Conservation (phyloP, 2,888 invertebrate species). For the Clitarchus hookeri region DNA sequence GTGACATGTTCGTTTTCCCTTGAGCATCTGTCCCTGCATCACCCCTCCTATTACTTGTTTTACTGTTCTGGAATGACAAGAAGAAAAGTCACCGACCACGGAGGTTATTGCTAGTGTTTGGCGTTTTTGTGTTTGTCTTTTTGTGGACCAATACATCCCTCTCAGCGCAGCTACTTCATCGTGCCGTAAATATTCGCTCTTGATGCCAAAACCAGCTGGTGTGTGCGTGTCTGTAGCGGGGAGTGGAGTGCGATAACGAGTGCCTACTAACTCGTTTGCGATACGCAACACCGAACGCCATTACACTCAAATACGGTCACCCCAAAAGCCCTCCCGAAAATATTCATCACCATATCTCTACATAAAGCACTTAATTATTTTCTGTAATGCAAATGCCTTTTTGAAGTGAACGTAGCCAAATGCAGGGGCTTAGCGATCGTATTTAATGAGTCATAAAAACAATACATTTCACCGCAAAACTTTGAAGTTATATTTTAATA, state of each 20-base stretch:
- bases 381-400: not conserved
- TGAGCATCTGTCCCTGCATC: not conserved
- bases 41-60: slow-evolving; percentile 18
- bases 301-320: not conserved
- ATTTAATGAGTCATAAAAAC: not conserved
- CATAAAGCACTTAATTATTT: not conserved
- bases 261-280: slow-evolving; percentile 14
- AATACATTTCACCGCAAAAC: not conserved
- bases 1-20: slow-evolving; percentile 9
- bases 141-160: slow-evolving; percentile 24
- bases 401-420: not conserved
- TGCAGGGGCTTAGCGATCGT: not conserved
- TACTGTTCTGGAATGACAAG: slow-evolving; percentile 24
- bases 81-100: slow-evolving; percentile 18
- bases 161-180: slow-evolving; percentile 14
- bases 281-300: slow-evolving; percentile 6
- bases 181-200: slow-evolving; percentile 22
- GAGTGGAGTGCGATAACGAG: slow-evolving; percentile 9
- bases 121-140: slow-evolving; percentile 20
- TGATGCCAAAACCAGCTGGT: slow-evolving; percentile 18
- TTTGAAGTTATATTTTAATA: too few relatives aligned
- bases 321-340: not conserved
- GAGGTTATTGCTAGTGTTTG: slow-evolving; percentile 26
- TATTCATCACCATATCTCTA: slow-evolving; percentile 2
- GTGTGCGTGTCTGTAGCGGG: not conserved